Percentiles rank a stretch among this genome's conserved stretches.
Conservation (phyloP, 2,797 vertebrate genomes). For the Myoxocephalus aenaeus region DNA sequence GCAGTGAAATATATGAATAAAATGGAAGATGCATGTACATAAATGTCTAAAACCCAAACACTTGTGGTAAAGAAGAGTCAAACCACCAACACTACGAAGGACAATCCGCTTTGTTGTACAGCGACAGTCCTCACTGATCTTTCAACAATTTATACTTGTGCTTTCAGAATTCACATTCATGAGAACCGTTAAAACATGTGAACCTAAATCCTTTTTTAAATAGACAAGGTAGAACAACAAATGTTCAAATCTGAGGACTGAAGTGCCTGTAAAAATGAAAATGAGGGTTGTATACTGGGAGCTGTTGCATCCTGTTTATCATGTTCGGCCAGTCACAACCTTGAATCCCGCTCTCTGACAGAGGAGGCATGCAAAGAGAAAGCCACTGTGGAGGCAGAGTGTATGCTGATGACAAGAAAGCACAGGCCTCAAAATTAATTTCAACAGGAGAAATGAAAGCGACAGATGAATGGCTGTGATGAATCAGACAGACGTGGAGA, state of each 20-base stretch:
- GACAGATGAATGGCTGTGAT: background rate
- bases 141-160: background rate
- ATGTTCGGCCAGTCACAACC: background rate
- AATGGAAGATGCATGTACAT: no score
- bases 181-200: background rate
- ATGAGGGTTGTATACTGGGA: background rate
- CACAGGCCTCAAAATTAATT: conserved; percentile 37
- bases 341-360: conserved; percentile 11
- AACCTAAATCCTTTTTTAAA: background rate
- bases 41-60: no score
- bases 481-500: conserved; percentile 37
- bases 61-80: background rate
- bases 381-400: background rate
- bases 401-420: conserved; percentile 11
- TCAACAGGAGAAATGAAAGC: conserved; percentile 32
- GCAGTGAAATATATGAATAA: no score
- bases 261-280: background rate
- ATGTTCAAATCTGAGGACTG: background rate
- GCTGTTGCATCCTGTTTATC: background rate
- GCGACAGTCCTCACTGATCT: background rate
- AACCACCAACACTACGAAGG: background rate
- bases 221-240: background rate
- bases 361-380: conserved; percentile 1
- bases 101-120: background rate
- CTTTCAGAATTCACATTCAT: no score